These are phyloP conservation scores for Micropterix aruncella DNA, from an alignment of 2,888 invertebrate genomes.

Conservation along the genomic window DNA sequence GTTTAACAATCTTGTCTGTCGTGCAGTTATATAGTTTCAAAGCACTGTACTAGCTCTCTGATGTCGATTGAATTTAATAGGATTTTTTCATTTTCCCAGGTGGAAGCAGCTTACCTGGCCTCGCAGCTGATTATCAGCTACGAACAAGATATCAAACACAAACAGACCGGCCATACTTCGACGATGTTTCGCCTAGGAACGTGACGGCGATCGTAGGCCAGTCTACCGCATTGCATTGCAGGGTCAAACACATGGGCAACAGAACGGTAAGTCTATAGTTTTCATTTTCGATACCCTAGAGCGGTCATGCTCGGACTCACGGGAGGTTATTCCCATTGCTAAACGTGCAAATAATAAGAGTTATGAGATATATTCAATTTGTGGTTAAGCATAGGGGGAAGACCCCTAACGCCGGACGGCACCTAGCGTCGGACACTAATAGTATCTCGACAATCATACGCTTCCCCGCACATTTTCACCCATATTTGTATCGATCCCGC, in stretches of 20 bases:
- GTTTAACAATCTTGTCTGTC: too few species aligned
- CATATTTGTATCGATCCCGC: too few species aligned
- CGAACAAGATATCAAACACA: not conserved
- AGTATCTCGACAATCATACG: too few species aligned
- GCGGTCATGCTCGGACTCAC: conserved; percentile 6
- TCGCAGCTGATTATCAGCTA: not conserved
- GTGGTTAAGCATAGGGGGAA: too few species aligned
- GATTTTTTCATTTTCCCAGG: not conserved
- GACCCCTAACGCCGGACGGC: too few species aligned
- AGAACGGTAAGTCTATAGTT: conserved; percentile 52
- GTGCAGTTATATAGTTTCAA: too few species aligned
- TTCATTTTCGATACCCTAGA: conserved; percentile 7
- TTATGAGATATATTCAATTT: too few species aligned
- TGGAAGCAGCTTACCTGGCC: not conserved
- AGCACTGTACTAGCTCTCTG: too few species aligned
- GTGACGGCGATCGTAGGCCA: conserved; percentile 76
- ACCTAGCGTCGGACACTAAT: too few species aligned
- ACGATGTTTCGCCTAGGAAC: conserved; percentile 71
- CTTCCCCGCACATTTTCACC: too few species aligned
- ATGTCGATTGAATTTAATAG: too few species aligned
- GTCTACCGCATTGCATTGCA: conserved; percentile 62
- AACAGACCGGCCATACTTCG: conserved; percentile 62
- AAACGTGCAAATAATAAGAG: too few species aligned
- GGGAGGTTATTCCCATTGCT: conserved; percentile 3
- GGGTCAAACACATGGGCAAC: conserved; percentile 77